These are phyloP conservation scores for Bombus haemorrhoidalis DNA, from an alignment of 1,140 invertebrate genomes.

Conservation along the genomic window DNA sequence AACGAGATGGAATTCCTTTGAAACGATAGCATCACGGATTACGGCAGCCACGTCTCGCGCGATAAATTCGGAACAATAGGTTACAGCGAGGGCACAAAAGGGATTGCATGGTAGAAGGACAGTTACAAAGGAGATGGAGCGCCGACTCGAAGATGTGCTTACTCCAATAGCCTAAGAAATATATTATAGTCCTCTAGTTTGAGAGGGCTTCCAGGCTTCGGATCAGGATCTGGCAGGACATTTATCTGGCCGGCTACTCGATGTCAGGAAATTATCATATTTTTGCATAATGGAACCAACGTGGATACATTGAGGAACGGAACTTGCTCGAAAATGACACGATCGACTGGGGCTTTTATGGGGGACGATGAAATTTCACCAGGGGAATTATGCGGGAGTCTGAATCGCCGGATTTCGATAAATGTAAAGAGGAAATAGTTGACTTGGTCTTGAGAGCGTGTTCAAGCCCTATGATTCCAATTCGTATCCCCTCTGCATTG, in stretches of 20 bases:
- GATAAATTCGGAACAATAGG: slow-evolving; percentile 32
- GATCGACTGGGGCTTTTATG: slow-evolving; percentile 19
- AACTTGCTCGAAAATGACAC: slow-evolving; percentile 9
- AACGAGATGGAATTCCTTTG: background rate
- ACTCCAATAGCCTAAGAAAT: slow-evolving; percentile 48
- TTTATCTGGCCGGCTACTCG: slow-evolving; percentile 60
- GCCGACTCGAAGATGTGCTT: slow-evolving; percentile 15
- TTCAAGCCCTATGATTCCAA: background rate
- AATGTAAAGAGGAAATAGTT: slow-evolving; percentile 9
- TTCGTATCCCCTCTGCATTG: background rate
- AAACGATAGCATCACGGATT: background rate
- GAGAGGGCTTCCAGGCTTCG: slow-evolving; percentile 26
- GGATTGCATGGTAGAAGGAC: slow-evolving; percentile 14
- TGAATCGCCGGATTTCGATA: slow-evolving; percentile 17
- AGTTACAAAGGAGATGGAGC: slow-evolving; percentile 37
- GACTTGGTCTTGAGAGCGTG: background rate
- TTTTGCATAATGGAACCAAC: slow-evolving; percentile 77
- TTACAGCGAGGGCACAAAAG: background rate
- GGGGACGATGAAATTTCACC: slow-evolving; percentile 12
- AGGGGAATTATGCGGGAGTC: slow-evolving; percentile 11
- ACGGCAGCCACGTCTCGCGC: background rate
- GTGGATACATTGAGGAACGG: slow-evolving; percentile 1
- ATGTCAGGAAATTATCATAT: slow-evolving; percentile 73
- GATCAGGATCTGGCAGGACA: slow-evolving; percentile 65
- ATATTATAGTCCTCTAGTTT: slow-evolving; percentile 48